Conservation (phyloP, 2,797 vertebrate genomes). For the Artibeus jamaicensis region DNA sequence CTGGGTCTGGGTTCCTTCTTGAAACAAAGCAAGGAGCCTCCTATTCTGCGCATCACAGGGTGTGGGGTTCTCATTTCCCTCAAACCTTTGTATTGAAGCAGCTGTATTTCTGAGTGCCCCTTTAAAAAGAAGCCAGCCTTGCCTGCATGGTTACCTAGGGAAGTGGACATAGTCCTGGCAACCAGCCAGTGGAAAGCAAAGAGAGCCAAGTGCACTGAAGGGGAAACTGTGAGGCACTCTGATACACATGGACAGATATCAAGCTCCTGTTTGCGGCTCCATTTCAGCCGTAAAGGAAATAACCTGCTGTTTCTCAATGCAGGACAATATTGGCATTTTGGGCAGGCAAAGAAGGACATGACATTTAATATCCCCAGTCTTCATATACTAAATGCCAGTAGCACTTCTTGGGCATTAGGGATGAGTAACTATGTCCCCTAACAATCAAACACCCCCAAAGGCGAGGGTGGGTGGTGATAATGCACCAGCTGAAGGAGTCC, state of each 20-base stretch:
- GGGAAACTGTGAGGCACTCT: background rate
- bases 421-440: background rate
- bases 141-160: background rate
- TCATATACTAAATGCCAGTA: background rate
- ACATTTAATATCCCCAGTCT: rapidly evolving
- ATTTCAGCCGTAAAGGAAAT: background rate
- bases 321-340: background rate
- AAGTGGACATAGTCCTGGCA: background rate
- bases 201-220: background rate
- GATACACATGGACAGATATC: rapidly evolving
- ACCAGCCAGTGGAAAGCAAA: background rate
- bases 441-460: background rate
- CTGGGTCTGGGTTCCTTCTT: background rate
- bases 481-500: background rate
- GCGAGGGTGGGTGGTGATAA: background rate
- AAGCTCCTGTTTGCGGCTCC: background rate
- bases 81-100: background rate
- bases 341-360: background rate
- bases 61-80: background rate
- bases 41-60: background rate
- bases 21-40: background rate
- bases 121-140: background rate
- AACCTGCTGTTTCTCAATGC: background rate
- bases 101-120: background rate
- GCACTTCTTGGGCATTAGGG: background rate